phyloP scores from a whole-genome alignment of 2,113 vertebrate species.

The Stictonetta naevosa region DNA sequence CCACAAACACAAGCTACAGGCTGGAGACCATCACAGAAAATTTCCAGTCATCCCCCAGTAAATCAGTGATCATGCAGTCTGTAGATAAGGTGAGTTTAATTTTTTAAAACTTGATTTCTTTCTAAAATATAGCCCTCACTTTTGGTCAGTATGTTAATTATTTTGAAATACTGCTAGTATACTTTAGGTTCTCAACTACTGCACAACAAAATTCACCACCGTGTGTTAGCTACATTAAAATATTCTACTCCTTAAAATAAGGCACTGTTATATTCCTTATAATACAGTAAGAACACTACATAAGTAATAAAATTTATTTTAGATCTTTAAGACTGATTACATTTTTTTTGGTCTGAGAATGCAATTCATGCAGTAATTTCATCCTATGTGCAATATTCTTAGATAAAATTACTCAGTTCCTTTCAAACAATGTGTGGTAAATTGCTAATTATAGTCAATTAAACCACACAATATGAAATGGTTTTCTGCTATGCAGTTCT shows the following conservation, averaged over 20 bases:
- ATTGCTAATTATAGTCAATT: slow-evolving; percentile 39
- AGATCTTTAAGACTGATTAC: neutral
- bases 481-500: neutral
- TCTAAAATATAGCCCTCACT: rapidly evolving
- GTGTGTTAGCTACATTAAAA: neutral
- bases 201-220: neutral
- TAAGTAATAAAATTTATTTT: neutral
- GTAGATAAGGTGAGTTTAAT: neutral
- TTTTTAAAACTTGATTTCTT: neutral
- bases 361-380: neutral
- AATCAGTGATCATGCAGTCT: neutral
- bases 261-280: neutral
- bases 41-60: neutral
- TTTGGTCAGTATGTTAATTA: neutral
- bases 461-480: neutral
- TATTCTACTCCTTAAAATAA: neutral
- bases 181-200: neutral
- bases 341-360: neutral
- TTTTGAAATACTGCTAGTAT: neutral
- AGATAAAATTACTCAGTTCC: neutral
- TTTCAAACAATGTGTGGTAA: neutral
- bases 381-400: neutral
- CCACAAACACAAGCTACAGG: neutral
- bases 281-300: neutral
- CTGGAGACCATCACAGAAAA: neutral